Conservation (phyloP, 2,888 invertebrate species). For the Acanthopleura granulata region DNA sequence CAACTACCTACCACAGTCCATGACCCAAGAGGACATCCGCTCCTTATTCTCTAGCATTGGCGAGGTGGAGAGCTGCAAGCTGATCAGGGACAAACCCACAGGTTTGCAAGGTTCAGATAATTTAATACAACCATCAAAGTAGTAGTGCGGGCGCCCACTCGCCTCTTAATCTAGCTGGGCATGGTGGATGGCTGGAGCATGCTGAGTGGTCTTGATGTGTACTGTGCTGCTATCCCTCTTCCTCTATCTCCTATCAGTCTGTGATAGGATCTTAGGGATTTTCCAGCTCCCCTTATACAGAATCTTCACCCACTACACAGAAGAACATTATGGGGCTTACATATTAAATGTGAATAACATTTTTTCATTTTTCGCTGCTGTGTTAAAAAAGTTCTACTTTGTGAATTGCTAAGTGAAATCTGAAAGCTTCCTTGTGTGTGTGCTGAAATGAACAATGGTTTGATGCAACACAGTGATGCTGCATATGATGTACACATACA, state of each 20-base stretch:
- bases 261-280: neutral
- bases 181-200: neutral
- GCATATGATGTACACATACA: too few species aligned
- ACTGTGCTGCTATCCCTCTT: neutral
- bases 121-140: slow-evolving; percentile 12
- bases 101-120: slow-evolving; percentile 20
- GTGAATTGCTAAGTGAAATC: too few species aligned
- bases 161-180: neutral
- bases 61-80: slow-evolving; percentile 98
- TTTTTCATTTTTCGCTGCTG: too few species aligned
- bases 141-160: neutral
- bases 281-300: neutral
- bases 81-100: slow-evolving; percentile 98
- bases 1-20: slow-evolving; percentile 99
- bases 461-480: too few species aligned
- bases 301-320: neutral
- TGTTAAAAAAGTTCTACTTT: too few species aligned
- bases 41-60: slow-evolving; percentile 98
- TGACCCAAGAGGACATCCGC: slow-evolving; percentile 99
- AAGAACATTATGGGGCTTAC: too few species aligned
- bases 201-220: neutral
- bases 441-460: too few species aligned
- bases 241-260: neutral
- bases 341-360: too few species aligned
- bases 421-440: too few species aligned